Evolutionary conservation across 2,113 vertebrate species (phyloP).

Genomic region (Rhinoderma darwinii): DNA sequence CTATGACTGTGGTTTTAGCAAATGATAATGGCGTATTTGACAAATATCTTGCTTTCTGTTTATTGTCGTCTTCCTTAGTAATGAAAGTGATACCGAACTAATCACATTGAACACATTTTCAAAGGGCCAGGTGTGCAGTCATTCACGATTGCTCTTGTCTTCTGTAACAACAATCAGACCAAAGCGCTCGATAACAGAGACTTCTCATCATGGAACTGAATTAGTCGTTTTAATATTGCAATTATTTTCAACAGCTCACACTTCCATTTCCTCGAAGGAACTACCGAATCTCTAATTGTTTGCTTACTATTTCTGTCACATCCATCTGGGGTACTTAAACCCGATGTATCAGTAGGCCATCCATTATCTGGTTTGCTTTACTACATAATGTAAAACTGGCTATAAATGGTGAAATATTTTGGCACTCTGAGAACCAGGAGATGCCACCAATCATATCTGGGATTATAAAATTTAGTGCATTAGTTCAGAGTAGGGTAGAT

Average conservation of each 20-base stretch:
- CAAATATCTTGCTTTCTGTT: neutral
- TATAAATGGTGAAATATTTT: neutral
- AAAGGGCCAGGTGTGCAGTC: conserved; percentile 3
- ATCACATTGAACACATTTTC: neutral
- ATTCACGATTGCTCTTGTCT: neutral
- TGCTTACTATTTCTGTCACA: neutral
- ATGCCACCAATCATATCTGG: neutral
- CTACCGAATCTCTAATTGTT: neutral
- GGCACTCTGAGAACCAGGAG: neutral
- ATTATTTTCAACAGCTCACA: neutral
- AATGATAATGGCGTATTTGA: neutral
- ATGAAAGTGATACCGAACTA: neutral
- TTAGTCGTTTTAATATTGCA: neutral
- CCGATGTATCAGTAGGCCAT: neutral
- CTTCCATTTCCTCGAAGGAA: neutral
- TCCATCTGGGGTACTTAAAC: neutral
- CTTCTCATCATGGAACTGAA: neutral
- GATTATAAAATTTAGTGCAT: neutral
- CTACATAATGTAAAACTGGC: neutral
- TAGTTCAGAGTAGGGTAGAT: neutral
- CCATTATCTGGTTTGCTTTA: too few relatives aligned
- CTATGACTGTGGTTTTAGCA: neutral
- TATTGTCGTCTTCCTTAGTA: neutral
- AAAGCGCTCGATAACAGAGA: neutral
- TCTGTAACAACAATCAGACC: neutral